Evolutionary conservation across 1,140 invertebrate species (phyloP).

Genomic region (Cotesia glomerata): DNA sequence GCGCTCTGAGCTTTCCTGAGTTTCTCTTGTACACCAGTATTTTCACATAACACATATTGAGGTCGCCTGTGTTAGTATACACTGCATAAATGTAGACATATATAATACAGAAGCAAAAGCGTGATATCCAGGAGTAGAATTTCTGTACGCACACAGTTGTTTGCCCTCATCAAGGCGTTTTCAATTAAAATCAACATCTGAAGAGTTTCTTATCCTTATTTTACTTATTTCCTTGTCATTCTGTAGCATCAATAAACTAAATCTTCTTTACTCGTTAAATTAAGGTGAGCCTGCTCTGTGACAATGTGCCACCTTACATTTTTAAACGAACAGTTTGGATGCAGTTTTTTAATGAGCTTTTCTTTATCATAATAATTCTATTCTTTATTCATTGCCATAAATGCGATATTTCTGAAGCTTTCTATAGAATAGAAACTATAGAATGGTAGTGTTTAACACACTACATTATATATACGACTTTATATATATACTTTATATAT

Average conservation of each 20-base stretch:
- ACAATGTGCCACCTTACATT: no score
- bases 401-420: no score
- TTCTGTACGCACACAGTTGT: constrained; percentile 6
- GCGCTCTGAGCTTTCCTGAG: constrained; percentile 18
- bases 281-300: no score
- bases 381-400: no score
- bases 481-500: no score
- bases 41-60: constrained; percentile 11
- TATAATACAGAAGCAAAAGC: background rate
- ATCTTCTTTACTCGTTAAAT: constrained; percentile 5
- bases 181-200: constrained; percentile 57
- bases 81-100: background rate
- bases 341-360: no score
- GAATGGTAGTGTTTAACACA: no score
- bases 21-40: constrained; percentile 19
- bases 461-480: no score
- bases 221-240: background rate
- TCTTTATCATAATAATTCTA: background rate
- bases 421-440: no score
- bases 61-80: background rate
- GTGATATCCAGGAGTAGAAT: background rate
- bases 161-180: constrained; percentile 51
- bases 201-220: constrained; percentile 1
- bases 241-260: background rate
- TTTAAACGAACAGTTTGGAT: no score